Evolutionary conservation across 2,113 vertebrate species (phyloP).

Genomic region (Amphiprion percula): DNA sequence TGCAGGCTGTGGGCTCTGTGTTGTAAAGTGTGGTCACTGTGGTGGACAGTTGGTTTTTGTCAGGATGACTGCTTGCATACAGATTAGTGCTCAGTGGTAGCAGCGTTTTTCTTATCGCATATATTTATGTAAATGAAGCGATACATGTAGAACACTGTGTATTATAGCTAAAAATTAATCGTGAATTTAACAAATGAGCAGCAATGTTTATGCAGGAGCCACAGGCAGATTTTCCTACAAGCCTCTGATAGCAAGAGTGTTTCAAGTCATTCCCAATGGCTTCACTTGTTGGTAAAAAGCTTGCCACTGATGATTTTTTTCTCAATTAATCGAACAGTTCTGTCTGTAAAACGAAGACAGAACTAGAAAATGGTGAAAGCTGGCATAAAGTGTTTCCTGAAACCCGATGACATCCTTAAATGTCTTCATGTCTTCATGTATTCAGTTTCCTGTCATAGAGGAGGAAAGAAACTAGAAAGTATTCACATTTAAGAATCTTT

Average conservation of each 20-base stretch:
- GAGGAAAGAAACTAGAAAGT: too few relatives aligned
- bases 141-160: neutral
- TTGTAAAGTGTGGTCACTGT: neutral
- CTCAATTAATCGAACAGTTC: too few relatives aligned
- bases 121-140: conserved; percentile 9
- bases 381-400: too few relatives aligned
- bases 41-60: conserved; percentile 15
- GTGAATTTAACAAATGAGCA: neutral
- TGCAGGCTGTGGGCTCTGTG: neutral
- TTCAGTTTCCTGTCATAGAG: too few relatives aligned
- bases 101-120: conserved; percentile 7
- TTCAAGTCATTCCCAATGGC: too few relatives aligned
- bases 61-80: neutral
- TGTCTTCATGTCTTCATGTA: too few relatives aligned
- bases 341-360: too few relatives aligned
- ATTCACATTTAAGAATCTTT: too few relatives aligned
- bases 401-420: too few relatives aligned
- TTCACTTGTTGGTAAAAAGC: too few relatives aligned
- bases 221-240: neutral
- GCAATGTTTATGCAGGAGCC: neutral
- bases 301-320: too few relatives aligned
- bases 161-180: conserved; percentile 8
- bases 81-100: neutral
- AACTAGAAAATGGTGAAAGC: too few relatives aligned
- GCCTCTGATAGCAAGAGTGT: neutral